Conservation (phyloP, 2,797 vertebrate species). For the Meda fulgida region DNA sequence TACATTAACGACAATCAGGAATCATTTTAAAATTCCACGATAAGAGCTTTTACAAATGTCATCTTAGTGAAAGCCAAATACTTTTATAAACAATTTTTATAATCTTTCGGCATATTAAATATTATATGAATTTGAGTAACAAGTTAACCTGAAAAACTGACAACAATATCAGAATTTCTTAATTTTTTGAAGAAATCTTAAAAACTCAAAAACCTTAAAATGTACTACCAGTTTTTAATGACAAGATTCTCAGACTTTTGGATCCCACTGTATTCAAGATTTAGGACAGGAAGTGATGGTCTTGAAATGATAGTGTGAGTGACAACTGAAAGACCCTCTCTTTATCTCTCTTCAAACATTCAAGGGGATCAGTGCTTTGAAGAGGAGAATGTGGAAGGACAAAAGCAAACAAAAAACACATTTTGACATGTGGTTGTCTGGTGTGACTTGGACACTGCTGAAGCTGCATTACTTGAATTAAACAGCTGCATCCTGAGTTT, state of each 20-base stretch:
- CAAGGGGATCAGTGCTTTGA: constrained; percentile 55
- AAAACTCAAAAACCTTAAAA: neutral
- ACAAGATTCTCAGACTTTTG: neutral
- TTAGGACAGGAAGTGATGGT: constrained; percentile 47
- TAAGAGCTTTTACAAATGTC: constrained; percentile 50
- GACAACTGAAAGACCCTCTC: constrained; percentile 51
- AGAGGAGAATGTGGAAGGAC: neutral
- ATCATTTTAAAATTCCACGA: constrained; percentile 56
- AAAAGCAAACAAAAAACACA: constrained; percentile 44
- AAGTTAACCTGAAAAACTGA: constrained; percentile 3
- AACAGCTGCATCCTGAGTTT: constrained; percentile 79
- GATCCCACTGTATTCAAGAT: neutral
- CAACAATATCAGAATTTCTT: neutral
- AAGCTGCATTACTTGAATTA: constrained; percentile 65
- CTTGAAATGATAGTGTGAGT: constrained; percentile 30
- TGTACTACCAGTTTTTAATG: neutral
- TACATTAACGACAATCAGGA: constrained; percentile 48
- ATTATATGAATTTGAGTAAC: neutral
- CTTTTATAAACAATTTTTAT: constrained; percentile 51
- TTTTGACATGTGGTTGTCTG: constrained; percentile 47
- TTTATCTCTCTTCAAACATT: constrained; percentile 60
- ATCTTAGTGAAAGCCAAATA: constrained; percentile 45
- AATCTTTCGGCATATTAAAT: neutral
- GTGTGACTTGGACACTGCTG: constrained; percentile 67
- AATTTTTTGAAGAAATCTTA: neutral